Percentiles rank a stretch among this genome's conserved stretches.
phyloP scores from a whole-genome alignment of 2,113 vertebrate genomes.

The Erpornis zantholeuca region DNA sequence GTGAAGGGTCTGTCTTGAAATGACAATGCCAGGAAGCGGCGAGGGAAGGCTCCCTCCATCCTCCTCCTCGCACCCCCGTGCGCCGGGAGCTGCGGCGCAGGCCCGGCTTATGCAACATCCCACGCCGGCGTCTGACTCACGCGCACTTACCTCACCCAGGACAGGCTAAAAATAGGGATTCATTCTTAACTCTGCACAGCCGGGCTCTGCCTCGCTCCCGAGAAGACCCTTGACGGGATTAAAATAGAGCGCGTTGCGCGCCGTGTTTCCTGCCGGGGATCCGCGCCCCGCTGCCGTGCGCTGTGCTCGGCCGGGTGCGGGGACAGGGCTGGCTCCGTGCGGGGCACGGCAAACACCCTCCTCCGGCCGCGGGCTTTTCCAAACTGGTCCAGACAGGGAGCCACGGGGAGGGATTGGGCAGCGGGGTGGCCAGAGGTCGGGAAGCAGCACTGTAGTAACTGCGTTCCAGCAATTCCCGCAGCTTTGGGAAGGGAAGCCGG shows the following conservation, averaged over 20 bases:
- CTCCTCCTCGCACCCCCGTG: slow-evolving; percentile 48
- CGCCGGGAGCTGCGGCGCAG: slow-evolving; percentile 38
- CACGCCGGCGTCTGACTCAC: slow-evolving; percentile 65
- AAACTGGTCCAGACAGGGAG: accelerated
- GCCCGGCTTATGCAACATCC: slow-evolving; percentile 66
- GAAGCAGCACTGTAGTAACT: accelerated
- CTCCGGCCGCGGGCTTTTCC: accelerated
- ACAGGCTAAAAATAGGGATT: slow-evolving; percentile 67
- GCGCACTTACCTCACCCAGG: slow-evolving; percentile 60
- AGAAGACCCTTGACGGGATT: slow-evolving; percentile 43
- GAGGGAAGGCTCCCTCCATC: slow-evolving; percentile 46
- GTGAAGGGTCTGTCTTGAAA: slow-evolving; percentile 22
- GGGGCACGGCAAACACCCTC: not conserved
- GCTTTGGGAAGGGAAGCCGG: not conserved
- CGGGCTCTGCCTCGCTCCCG: slow-evolving; percentile 38
- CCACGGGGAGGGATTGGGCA: accelerated
- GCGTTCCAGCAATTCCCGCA: not conserved
- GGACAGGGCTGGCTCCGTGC: not conserved
- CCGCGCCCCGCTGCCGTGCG: not conserved
- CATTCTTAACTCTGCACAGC: slow-evolving; percentile 67
- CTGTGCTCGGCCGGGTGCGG: not conserved
- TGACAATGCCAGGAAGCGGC: slow-evolving; percentile 38
- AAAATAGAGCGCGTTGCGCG: slow-evolving; percentile 40
- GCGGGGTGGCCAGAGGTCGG: accelerated
- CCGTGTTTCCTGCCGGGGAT: not conserved